Conservation (phyloP, 2,888 invertebrate genomes). For the Gymnoscelis rufifasciata region DNA sequence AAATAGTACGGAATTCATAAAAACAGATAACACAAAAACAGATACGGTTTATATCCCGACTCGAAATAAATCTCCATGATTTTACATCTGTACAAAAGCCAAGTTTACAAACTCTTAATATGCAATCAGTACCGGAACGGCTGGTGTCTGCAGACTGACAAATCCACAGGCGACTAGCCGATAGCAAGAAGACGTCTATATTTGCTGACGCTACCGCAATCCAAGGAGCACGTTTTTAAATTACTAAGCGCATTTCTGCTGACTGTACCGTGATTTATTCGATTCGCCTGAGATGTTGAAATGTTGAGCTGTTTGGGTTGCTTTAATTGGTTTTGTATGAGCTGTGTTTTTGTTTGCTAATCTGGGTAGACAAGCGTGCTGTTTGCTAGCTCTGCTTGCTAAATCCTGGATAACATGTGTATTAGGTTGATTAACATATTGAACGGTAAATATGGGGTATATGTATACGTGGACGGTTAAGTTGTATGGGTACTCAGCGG, state of each 20-base stretch:
- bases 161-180: slow-evolving; percentile 68
- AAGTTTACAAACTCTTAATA: slow-evolving; percentile 18
- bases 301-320: slow-evolving; percentile 14
- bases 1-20: no score
- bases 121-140: slow-evolving; percentile 42
- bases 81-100: no score
- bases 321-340: slow-evolving; percentile 28
- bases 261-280: slow-evolving; percentile 35
- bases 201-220: slow-evolving; percentile 67
- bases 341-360: slow-evolving; percentile 5
- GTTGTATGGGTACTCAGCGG: no score
- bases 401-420: background rate
- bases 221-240: slow-evolving; percentile 56
- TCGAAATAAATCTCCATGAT: no score
- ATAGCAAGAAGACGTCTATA: slow-evolving; percentile 69
- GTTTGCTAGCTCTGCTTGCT: slow-evolving; percentile 1
- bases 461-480: no score
- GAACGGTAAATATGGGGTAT: no score
- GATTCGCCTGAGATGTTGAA: slow-evolving; percentile 28
- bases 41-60: no score
- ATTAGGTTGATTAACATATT: background rate
- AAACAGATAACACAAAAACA: no score
- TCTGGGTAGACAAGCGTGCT: background rate
- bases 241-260: slow-evolving; percentile 42
- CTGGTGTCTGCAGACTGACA: slow-evolving; percentile 59